phyloP scores from a whole-genome alignment of 2,113 vertebrate species.

The Opisthocomus hoazin region DNA sequence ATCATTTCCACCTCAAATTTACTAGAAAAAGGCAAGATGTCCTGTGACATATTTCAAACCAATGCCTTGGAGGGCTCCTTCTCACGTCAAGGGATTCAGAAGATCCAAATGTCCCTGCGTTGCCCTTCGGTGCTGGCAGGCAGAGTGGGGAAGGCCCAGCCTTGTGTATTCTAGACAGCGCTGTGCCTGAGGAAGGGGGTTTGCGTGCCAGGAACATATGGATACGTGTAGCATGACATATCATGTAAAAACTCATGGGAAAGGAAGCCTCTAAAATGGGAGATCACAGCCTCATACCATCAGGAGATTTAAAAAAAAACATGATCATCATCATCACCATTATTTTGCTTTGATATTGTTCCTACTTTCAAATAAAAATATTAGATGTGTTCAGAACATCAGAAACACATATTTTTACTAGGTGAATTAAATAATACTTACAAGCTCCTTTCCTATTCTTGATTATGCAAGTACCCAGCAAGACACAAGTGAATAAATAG shows the following conservation, averaged over 20 bases:
- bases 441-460: neutral
- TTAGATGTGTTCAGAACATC: neutral
- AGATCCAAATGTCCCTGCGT: neutral
- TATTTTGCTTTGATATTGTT: neutral
- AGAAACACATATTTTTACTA: neutral
- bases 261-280: neutral
- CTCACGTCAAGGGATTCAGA: neutral
- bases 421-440: neutral
- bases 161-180: neutral
- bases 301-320: neutral
- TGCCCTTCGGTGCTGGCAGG: neutral
- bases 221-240: neutral
- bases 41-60: neutral
- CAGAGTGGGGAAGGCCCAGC: neutral
- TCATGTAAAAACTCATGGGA: neutral
- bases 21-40: neutral
- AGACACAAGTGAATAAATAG: neutral
- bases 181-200: neutral
- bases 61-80: neutral
- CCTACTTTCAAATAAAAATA: neutral
- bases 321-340: neutral
- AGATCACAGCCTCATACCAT: neutral
- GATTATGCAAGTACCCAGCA: neutral
- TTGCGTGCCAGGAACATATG: neutral
- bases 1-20: neutral